These are phyloP conservation scores for Babyrousa celebensis DNA, from an alignment of 2,797 vertebrate genomes.

Conservation along the genomic window DNA sequence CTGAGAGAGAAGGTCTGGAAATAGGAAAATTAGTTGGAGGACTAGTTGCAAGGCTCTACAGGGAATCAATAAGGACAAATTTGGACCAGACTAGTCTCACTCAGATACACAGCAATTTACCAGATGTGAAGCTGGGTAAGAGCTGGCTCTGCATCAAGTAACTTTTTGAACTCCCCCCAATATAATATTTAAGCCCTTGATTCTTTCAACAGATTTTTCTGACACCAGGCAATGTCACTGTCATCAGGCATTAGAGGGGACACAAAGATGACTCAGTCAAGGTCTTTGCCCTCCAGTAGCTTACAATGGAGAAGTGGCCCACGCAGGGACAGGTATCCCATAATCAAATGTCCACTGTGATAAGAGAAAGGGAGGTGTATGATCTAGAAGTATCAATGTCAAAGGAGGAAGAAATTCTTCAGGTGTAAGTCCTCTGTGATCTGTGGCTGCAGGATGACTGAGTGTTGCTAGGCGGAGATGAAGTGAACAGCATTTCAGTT, in stretches of 20 bases:
- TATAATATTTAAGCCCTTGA: conserved; percentile 52
- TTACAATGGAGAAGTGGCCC: background rate
- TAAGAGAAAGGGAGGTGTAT: conserved; percentile 5
- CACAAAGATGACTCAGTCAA: background rate
- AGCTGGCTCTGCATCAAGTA: background rate
- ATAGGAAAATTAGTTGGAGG: background rate
- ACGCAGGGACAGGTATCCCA: background rate
- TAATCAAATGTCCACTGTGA: background rate
- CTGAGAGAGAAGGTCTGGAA: background rate
- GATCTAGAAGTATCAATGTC: background rate
- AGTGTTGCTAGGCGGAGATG: background rate
- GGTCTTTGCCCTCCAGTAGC: background rate
- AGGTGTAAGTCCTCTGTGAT: background rate
- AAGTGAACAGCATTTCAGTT: conserved; percentile 23
- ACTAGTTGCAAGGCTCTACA: background rate
- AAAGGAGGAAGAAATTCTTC: conserved; percentile 54
- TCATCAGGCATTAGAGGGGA: background rate
- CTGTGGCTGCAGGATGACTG: background rate
- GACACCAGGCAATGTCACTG: conserved; percentile 8
- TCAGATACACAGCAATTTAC: background rate
- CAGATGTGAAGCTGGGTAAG: conserved; percentile 5
- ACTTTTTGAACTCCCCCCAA: background rate
- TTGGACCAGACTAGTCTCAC: background rate
- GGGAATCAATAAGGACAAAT: background rate
- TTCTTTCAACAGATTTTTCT: background rate